Conservation (phyloP, 2,888 invertebrate genomes). For the Chymomyza caudatula region DNA sequence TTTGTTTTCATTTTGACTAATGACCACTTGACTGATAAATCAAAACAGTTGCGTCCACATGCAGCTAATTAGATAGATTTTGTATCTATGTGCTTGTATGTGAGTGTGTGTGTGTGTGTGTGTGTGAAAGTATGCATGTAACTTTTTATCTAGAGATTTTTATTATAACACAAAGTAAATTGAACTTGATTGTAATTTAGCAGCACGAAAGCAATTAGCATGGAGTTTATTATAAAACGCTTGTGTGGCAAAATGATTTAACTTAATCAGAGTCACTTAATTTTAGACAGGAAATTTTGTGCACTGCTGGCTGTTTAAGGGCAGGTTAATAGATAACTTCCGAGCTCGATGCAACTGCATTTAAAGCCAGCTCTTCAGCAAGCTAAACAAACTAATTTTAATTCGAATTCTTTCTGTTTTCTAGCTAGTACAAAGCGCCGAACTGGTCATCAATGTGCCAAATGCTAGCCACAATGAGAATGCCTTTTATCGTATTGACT, state of each 20-base stretch:
- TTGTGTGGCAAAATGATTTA: not conserved
- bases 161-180: not conserved
- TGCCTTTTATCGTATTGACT: constrained; percentile 91
- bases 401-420: constrained; percentile 17
- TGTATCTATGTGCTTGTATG: not conserved
- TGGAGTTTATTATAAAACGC: not conserved
- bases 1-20: not conserved
- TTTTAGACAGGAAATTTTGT: not conserved
- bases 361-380: constrained; percentile 2
- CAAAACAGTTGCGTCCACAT: not conserved
- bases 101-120: not conserved
- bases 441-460: constrained; percentile 93
- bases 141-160: not conserved
- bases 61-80: not conserved
- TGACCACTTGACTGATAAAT: not conserved
- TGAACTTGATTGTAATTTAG: not conserved
- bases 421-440: constrained; percentile 82
- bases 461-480: constrained; percentile 86
- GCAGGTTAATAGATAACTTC: not conserved
- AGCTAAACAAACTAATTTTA: not conserved
- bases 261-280: not conserved
- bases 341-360: not conserved
- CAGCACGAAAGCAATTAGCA: not conserved
- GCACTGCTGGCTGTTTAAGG: not conserved
- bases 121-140: not conserved